Conservation (phyloP, 2,113 vertebrate species). For the Epinephelus lanceolatus region DNA sequence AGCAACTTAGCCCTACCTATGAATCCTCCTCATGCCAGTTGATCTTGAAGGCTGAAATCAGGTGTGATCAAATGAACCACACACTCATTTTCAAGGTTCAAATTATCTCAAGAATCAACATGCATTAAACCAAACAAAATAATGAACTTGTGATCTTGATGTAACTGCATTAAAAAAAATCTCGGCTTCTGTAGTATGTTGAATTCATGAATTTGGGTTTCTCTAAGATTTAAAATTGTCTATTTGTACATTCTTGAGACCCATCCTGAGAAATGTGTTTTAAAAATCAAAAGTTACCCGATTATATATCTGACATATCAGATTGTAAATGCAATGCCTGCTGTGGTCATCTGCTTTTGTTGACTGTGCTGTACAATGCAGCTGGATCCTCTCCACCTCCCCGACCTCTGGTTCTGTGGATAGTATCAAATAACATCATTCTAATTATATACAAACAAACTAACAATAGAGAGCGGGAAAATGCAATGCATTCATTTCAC, state of each 20-base stretch:
- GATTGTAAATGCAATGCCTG: background rate
- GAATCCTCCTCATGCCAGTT: too few species aligned
- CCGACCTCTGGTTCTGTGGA: background rate
- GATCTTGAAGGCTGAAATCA: too few species aligned
- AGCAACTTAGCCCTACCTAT: too few species aligned
- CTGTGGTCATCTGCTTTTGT: background rate
- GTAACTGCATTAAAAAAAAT: too few species aligned
- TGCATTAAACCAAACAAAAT: too few species aligned
- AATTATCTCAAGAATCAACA: too few species aligned
- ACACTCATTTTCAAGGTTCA: too few species aligned
- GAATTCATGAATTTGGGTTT: background rate
- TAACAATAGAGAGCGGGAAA: background rate
- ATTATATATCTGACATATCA: background rate
- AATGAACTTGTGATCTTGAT: too few species aligned
- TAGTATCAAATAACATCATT: background rate
- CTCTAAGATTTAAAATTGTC: background rate
- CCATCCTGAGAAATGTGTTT: too few species aligned
- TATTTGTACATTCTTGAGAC: background rate
- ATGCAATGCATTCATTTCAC: background rate
- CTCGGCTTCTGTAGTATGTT: background rate
- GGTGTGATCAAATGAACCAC: too few species aligned
- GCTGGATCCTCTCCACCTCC: background rate
- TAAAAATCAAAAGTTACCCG: background rate
- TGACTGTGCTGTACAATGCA: conserved; percentile 35
- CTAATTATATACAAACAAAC: background rate